A percentile compares a stretch with the other conserved stretches of the same genome.
Conservation (phyloP, 2,797 vertebrate genomes). For the Silurus aristotelis region DNA sequence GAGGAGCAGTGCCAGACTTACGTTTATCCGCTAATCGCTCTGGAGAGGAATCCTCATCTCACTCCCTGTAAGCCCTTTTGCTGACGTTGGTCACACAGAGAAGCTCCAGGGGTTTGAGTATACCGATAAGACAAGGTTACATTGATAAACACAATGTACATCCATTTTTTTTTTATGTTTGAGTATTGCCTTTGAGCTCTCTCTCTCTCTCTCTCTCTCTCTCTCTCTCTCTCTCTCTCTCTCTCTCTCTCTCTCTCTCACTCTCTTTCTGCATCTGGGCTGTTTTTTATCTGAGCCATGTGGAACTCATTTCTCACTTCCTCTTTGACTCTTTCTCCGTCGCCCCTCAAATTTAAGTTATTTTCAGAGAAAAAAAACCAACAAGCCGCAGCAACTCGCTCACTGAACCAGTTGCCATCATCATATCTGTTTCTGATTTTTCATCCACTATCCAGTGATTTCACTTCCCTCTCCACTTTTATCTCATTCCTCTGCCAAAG, state of each 20-base stretch:
- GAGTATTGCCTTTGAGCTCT: not conserved
- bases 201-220: slow-evolving; percentile 5
- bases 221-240: slow-evolving; percentile 8
- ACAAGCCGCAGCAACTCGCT: slow-evolving; percentile 56
- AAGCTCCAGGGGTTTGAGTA: not conserved
- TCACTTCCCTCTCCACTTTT: slow-evolving; percentile 66
- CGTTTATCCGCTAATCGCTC: slow-evolving; percentile 38
- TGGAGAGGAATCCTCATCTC: slow-evolving; percentile 6
- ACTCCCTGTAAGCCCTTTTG: not conserved
- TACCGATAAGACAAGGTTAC: not conserved
- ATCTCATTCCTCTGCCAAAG: slow-evolving; percentile 68
- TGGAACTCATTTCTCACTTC: slow-evolving; percentile 77
- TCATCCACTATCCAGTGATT: slow-evolving; percentile 64
- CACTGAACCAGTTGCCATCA: slow-evolving; percentile 57
- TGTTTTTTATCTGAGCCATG: slow-evolving; percentile 70
- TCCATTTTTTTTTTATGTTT: not conserved
- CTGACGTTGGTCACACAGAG: not conserved
- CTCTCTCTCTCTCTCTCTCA: slow-evolving; percentile 35
- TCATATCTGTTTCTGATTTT: slow-evolving; percentile 67
- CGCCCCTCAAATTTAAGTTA: slow-evolving; percentile 57
- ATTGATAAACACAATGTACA: not conserved
- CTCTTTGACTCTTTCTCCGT: slow-evolving; percentile 47
- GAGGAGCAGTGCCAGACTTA: slow-evolving; percentile 41
- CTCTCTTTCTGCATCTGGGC: slow-evolving; percentile 39
- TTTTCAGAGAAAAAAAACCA: slow-evolving; percentile 42